Evolutionary conservation across 2,797 vertebrate species (phyloP).

Genomic region (Lutjanus campechanus): DNA sequence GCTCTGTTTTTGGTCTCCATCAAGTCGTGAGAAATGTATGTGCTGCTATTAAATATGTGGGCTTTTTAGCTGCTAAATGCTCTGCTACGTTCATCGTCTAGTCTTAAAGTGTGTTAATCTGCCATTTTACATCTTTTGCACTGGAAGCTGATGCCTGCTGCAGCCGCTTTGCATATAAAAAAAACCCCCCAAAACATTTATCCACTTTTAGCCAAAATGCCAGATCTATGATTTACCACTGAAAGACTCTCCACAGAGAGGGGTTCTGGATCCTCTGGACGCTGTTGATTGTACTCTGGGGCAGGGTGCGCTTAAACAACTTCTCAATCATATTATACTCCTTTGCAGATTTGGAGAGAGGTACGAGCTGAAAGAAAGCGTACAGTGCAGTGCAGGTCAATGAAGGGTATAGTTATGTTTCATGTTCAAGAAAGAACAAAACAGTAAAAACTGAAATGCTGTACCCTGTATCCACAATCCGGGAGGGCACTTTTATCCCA

Average conservation of each 20-base stretch:
- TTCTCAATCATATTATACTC: conserved; percentile 85
- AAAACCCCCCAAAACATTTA: not conserved
- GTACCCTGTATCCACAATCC: conserved; percentile 89
- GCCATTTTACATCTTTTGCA: not conserved
- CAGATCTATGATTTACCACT: conserved; percentile 84
- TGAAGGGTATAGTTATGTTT: not conserved
- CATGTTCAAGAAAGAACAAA: not conserved
- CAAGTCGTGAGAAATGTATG: not conserved
- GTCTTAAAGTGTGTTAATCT: not conserved
- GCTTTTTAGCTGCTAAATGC: not conserved
- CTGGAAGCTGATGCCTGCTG: not conserved
- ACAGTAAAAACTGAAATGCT: not conserved
- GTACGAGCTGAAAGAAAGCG: conserved; percentile 74
- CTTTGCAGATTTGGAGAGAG: conserved; percentile 75
- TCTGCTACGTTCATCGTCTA: no score
- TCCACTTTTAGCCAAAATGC: not conserved
- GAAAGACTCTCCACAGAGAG: conserved; percentile 89
- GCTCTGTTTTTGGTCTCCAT: not conserved
- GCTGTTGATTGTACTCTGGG: conserved; percentile 72
- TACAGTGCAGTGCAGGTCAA: conserved; percentile 20
- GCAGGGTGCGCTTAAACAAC: conserved; percentile 89
- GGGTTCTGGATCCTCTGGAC: conserved; percentile 91
- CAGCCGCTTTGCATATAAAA: not conserved
- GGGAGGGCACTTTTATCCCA: conserved; percentile 90
- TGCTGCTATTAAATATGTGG: not conserved